Conservation (phyloP, 2,888 invertebrate genomes). For the Leptinotarsa haldemani region DNA sequence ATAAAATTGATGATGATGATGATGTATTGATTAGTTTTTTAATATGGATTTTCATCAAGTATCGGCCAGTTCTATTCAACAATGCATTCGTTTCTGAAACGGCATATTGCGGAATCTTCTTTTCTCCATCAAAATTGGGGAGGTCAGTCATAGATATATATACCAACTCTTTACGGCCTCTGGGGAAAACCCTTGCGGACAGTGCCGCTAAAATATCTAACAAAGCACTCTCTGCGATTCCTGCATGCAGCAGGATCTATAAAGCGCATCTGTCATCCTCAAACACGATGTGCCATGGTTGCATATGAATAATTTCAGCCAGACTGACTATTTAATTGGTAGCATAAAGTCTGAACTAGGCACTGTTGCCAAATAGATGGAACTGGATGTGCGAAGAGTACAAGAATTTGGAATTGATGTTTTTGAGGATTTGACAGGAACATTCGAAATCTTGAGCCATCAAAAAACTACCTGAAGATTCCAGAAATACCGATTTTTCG, state of each 20-base stretch:
- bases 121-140: neutral
- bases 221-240: neutral
- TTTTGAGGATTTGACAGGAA: neutral
- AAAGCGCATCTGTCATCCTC: conserved; percentile 33
- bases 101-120: no score
- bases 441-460: neutral
- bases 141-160: neutral
- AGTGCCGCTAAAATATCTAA: neutral
- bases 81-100: no score
- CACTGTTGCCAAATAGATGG: neutral
- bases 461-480: no score
- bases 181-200: neutral
- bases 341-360: conserved; percentile 26
- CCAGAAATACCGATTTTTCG: no score
- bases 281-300: conserved; percentile 29
- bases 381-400: neutral
- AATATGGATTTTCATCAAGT: no score
- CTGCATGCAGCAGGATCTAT: conserved; percentile 28
- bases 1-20: no score
- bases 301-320: conserved; percentile 34
- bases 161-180: neutral
- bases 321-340: conserved; percentile 32
- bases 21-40: no score
- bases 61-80: no score
- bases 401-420: neutral